phyloP scores from a whole-genome alignment of 2,113 vertebrate genomes.

The Tragelaphus buxtoni region DNA sequence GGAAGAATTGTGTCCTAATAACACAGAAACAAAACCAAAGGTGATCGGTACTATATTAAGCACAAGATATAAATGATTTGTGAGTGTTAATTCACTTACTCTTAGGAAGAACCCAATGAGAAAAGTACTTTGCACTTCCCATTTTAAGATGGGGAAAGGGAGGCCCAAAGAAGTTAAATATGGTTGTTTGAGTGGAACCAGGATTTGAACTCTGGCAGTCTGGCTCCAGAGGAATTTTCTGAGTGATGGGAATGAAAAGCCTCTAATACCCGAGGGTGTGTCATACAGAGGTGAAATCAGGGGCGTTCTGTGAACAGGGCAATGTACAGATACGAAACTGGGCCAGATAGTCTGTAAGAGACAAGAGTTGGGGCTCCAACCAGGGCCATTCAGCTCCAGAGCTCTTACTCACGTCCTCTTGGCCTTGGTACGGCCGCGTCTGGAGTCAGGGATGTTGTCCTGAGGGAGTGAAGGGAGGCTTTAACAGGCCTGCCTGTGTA shows the following conservation, averaged over 20 bases:
- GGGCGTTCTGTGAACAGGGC: not conserved
- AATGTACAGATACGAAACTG: not conserved
- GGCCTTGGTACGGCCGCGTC: not conserved
- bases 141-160: not conserved
- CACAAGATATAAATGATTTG: not conserved
- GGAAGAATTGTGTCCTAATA: not conserved
- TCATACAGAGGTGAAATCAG: not conserved
- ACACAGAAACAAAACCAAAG: not conserved
- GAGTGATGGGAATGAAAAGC: not conserved
- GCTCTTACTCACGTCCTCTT: not conserved
- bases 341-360: not conserved
- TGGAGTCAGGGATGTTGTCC: not conserved
- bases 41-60: rapidly evolving
- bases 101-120: not conserved
- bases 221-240: not conserved
- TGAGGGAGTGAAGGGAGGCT: not conserved
- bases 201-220: not conserved
- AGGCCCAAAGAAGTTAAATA: not conserved
- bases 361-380: not conserved
- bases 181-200: not conserved
- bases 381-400: not conserved
- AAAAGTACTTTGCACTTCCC: not conserved
- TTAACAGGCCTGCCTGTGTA: not conserved
- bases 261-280: not conserved
- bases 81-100: not conserved